Conservation (phyloP, 2,888 invertebrate species). For the Philereme transversata region DNA sequence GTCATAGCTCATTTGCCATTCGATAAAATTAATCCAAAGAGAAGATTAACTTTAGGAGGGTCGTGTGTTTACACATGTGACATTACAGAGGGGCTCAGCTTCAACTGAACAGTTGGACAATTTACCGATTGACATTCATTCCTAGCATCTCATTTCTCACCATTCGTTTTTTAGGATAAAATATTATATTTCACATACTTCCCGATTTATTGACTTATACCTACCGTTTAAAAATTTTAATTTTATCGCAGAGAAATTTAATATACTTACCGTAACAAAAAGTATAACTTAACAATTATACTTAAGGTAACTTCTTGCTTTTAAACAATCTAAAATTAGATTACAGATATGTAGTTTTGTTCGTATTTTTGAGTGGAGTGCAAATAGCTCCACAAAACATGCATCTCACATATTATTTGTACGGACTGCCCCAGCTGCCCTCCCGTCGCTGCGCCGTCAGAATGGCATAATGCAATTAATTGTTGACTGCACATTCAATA, state of each 20-base stretch:
- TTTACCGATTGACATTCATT: too few species aligned
- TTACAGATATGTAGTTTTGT: too few species aligned
- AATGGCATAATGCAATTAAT: slow-evolving; percentile 69
- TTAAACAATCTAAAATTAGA: too few species aligned
- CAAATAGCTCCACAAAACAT: too few species aligned
- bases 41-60: slow-evolving; percentile 66
- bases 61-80: slow-evolving; percentile 69
- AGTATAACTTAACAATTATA: too few species aligned
- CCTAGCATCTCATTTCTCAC: too few species aligned
- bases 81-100: slow-evolving; percentile 37
- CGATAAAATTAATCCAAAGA: slow-evolving; percentile 78
- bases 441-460: slow-evolving; percentile 6
- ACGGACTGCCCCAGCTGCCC: slow-evolving; percentile 13
- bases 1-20: slow-evolving; percentile 82
- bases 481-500: slow-evolving; percentile 54
- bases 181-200: too few species aligned
- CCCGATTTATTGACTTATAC: background rate
- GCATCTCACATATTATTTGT: background rate
- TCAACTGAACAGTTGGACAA: slow-evolving; percentile 3
- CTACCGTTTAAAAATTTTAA: background rate
- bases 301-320: too few species aligned
- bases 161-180: too few species aligned
- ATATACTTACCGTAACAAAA: too few species aligned
- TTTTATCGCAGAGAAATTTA: too few species aligned
- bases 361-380: too few species aligned